A percentile compares a stretch with the other conserved stretches of the same genome.
Conservation (phyloP, 37 sponge, comb jelly and placozoan genomes). For the Crambe crambe region DNA sequence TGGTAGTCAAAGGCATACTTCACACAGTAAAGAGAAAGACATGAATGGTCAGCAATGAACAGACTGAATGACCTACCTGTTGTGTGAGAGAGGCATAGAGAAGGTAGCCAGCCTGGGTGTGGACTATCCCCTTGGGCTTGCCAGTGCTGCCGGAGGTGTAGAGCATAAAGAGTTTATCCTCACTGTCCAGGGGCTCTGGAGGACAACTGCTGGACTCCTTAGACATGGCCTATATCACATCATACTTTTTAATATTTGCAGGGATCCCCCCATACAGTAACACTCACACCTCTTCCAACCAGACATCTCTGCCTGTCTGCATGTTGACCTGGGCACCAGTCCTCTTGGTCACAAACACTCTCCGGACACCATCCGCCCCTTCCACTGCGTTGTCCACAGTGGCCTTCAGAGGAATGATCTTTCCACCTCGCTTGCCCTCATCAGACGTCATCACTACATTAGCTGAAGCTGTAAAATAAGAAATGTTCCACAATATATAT, state of each 20-base stretch:
- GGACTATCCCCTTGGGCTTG: conserved; percentile 93
- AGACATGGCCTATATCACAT: conserved; percentile 73
- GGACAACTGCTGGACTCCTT: conserved; percentile 70
- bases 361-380: conserved; percentile 66
- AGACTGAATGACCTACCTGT: conserved; percentile 48
- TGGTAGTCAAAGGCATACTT: conserved; percentile 92
- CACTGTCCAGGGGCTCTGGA: conserved; percentile 90
- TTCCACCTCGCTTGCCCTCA: conserved; percentile 88
- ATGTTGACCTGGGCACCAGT: conserved; percentile 77
- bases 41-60: neutral
- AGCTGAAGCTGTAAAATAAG: conserved; percentile 36
- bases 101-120: conserved; percentile 98
- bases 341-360: conserved; percentile 81
- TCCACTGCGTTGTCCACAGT: conserved; percentile 89
- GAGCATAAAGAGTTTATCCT: conserved; percentile 94
- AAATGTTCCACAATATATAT: too few species aligned
- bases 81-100: conserved; percentile 91
- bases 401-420: conserved; percentile 84
- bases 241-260: neutral
- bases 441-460: conserved; percentile 88
- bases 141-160: conserved; percentile 99
- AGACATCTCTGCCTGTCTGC: conserved; percentile 61
- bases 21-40: neutral
- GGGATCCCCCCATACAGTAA: neutral
- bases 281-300: conserved; percentile 72